Evolutionary conservation across 2,797 vertebrate genomes (phyloP).

Genomic region (Anisognathus igniventris): DNA sequence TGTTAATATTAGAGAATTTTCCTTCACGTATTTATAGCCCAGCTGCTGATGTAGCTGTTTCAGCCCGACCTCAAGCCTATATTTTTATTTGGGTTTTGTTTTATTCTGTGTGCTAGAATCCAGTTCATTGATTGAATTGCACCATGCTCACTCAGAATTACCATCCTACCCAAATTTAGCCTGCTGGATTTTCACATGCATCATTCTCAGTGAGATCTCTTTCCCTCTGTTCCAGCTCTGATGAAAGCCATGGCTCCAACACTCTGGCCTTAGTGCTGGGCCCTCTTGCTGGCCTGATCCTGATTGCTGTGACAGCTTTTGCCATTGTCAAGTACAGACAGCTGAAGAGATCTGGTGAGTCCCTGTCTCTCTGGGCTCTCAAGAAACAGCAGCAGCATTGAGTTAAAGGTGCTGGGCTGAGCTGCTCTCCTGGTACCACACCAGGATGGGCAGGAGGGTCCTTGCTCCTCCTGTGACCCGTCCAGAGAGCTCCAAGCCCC

Average conservation of each 20-base stretch:
- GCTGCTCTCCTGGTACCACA: background rate
- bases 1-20: background rate
- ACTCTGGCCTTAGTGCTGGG: constrained; percentile 7
- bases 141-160: background rate
- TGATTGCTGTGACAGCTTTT: constrained; percentile 16
- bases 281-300: constrained; percentile 41
- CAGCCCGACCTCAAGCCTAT: background rate
- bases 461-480: background rate
- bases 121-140: background rate
- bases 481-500: rapidly evolving
- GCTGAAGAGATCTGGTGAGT: constrained; percentile 72
- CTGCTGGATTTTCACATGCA: rapidly evolving
- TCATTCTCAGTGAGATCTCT: background rate
- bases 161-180: background rate
- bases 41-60: background rate
- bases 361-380: background rate
- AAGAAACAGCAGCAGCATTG: rapidly evolving
- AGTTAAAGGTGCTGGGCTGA: background rate
- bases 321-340: constrained; percentile 51
- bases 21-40: background rate
- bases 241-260: background rate
- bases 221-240: constrained; percentile 41
- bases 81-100: background rate
- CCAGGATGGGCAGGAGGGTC: rapidly evolving
- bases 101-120: background rate